Conservation (phyloP, 2,888 invertebrate species). For the Sminthurinus aureus region DNA sequence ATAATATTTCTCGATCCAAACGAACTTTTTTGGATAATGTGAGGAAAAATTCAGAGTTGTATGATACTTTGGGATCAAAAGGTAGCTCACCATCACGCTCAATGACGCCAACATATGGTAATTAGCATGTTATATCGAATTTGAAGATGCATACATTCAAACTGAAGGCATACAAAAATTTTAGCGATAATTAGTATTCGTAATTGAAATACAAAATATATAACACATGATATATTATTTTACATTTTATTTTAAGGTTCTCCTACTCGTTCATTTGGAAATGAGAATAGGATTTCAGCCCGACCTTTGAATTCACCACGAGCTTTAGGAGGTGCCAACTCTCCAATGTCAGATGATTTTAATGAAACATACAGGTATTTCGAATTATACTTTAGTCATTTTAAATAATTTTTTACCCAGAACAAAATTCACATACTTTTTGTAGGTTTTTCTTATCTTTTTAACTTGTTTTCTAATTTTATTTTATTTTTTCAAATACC, state of each 20-base stretch:
- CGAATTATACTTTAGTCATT: neutral
- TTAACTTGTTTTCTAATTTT: neutral
- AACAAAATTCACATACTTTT: neutral
- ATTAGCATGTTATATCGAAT: too few relatives aligned
- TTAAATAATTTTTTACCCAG: neutral
- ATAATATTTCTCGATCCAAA: slow-evolving; percentile 48
- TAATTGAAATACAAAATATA: too few relatives aligned
- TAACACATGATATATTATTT: too few relatives aligned
- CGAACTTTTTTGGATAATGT: slow-evolving; percentile 56
- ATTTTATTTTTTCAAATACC: too few relatives aligned
- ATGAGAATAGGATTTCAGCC: slow-evolving; percentile 40
- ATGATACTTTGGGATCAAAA: slow-evolving; percentile 54
- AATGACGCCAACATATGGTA: slow-evolving; percentile 57
- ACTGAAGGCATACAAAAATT: too few relatives aligned
- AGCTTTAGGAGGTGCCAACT: slow-evolving; percentile 53
- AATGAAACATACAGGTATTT: slow-evolving; percentile 52
- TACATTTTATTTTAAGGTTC: slow-evolving; percentile 18
- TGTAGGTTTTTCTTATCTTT: neutral
- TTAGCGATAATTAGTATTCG: too few relatives aligned
- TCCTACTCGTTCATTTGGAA: slow-evolving; percentile 40
- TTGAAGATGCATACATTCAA: too few relatives aligned
- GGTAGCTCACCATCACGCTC: slow-evolving; percentile 59
- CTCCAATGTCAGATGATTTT: slow-evolving; percentile 58
- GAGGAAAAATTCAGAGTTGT: slow-evolving; percentile 58
- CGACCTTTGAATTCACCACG: slow-evolving; percentile 53